Base-by-base conservation (phyloP, 2,113 vertebrate species). In the Tragulus kanchil region DNA sequence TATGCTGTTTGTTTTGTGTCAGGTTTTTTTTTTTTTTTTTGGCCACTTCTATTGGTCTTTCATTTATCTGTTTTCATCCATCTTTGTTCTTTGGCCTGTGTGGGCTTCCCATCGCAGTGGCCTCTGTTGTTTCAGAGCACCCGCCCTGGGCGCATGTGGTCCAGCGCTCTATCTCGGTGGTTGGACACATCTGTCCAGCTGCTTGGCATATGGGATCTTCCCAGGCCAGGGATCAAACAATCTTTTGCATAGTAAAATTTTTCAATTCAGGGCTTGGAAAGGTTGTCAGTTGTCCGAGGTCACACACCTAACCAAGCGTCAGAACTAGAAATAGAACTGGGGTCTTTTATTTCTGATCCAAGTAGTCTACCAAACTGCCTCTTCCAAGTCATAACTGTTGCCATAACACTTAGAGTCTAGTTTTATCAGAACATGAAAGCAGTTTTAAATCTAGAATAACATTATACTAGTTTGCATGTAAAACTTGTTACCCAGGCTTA, bases 341-440 rank as follows among this genome's bases (percentile, higher is more conserved):
- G 50, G 45, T 67, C 31, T 85, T 78, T 91, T 48, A 58, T 42
- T 85, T 90, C 75, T 61, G 59, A 58, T 89, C 52, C 78, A 82
- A 21, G 6, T 88, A 85, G 64, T 62, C 52, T 77, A 36, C n/a
- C 28, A 23, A 10, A 36, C 75, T 77, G 59, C 64, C 59, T 90
- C 54, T 95, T 95, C 17, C 6, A 77, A 85, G 82, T 77, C 36
- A 56, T 88, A 86, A 59, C 48, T 84, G 3, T 92, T 92, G 19
- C 14, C 93, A 71, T 88, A 71, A 95, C 89, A 89, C 58, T 96
- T 84, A 85, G 56, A 96, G 56, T 85, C 93, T 91, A 77, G 14
- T 90, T 25, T 82, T 78, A 79, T 59, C 45, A 89, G 11, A 14
- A 89, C 28, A 78, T 45, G 42, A 90, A 79, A 62, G 64, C 8